Base-by-base conservation (phyloP, 2,113 vertebrate species). In the Gyps fulvus region DNA sequence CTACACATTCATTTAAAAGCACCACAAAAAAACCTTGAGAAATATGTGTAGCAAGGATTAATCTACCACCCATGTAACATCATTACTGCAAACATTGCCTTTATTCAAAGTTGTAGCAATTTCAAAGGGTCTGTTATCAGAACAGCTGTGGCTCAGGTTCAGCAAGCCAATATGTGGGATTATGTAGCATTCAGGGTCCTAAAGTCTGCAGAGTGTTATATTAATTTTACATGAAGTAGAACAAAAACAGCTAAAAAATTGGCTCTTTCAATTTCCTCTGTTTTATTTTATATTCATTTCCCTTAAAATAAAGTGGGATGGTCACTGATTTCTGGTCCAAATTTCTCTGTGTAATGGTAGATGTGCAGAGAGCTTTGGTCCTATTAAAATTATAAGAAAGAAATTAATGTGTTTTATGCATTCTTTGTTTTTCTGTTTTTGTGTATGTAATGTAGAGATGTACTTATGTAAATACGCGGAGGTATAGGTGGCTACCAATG, bases 81-180 rank as follows among this genome's bases (percentile, higher is more conserved):
- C 66, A 58, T 89, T 72, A 23, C 43, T 72, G 77, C 61, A 89
- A 91, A 69, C 43, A 27, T n/a, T 63, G 80, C 65, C 79, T 92
- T 93, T 95, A 84, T 83, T 89, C 86, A 71, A 89, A 97, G 77
- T 76, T 92, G 83, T 66, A 69, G 83, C 72, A 67, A 15, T 97
- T 97, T 96, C 95, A 95, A 97, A 96, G 94, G 65, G 38, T 87
- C 59, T 95, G 55, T 95, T 97, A 89, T 95, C 95, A 94, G 86
- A 92, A 71, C 94, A 97, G 97, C 90, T 97, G 96, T 81, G 91
- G 76, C 77, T 96, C 90, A 90, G 86, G 89, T 96, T 96, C 72
- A 95, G 80, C 55, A 87, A 96, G 42, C 61, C 80, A 93, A 27
- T 79, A 76, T 87, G 89, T 89, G 73, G 86, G 86, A 93, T 96